Evolutionary conservation across 2,888 invertebrate genomes (phyloP).

Genomic region (Leptogaster cylindrica): DNA sequence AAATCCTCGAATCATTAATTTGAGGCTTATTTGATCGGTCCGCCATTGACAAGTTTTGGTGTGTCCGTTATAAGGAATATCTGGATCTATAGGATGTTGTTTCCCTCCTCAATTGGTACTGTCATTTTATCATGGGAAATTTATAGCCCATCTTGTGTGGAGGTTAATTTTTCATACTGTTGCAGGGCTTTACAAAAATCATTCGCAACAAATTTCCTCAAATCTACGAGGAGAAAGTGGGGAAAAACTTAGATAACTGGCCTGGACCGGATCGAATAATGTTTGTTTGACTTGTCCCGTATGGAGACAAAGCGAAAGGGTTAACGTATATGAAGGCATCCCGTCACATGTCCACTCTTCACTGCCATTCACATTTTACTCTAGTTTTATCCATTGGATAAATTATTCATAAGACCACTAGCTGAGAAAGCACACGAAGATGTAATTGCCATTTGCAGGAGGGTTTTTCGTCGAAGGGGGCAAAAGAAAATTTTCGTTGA

Average conservation of each 20-base stretch:
- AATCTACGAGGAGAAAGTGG: conserved; percentile 23
- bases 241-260: conserved; percentile 28
- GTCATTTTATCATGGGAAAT: conserved; percentile 38
- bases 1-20: conserved; percentile 44
- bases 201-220: conserved; percentile 23
- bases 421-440: conserved; percentile 25
- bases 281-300: conserved; percentile 22
- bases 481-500: conserved; percentile 26
- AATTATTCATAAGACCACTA: conserved; percentile 38
- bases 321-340: conserved; percentile 1
- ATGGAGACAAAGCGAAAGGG: conserved; percentile 5
- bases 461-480: conserved; percentile 23
- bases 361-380: conserved; percentile 23
- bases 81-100: not conserved
- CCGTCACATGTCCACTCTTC: conserved; percentile 17
- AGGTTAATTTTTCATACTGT: conserved; percentile 41
- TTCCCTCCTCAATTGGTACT: not conserved
- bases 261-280: conserved; percentile 21
- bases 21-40: conserved; percentile 43
- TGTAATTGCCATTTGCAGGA: conserved; percentile 4
- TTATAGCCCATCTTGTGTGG: conserved; percentile 26
- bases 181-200: conserved; percentile 22
- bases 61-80: conserved; percentile 29
- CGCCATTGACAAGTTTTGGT: conserved; percentile 40
- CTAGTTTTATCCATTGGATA: conserved; percentile 26